Base-by-base conservation (phyloP, 1,140 invertebrate species). In the Periplaneta americana region DNA sequence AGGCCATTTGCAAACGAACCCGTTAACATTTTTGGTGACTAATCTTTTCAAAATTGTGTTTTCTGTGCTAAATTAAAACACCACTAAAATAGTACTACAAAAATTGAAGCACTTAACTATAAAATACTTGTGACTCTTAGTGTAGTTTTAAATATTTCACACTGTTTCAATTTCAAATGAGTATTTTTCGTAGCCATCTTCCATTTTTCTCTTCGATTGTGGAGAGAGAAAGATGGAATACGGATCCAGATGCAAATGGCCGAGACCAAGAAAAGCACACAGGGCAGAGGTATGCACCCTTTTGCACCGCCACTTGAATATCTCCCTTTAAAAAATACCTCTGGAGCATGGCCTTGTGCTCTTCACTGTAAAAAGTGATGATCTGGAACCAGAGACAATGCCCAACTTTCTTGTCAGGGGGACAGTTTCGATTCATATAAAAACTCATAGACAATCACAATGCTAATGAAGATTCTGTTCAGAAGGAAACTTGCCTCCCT, bases 341-440 rank as follows among this genome's bases (percentile, higher is more conserved):
- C 48, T 28, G 48, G 79, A 80, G 33, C 22, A 79, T 17, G 78
- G 13, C 78, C 78, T 82, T 66, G 76, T 79, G 81, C 78, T 79
- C 18, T 79, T 82, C 81, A 75, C 77, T 79, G 79, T 39, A 74
- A 39, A 78, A 82, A 32, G 48, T 75, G 34, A 39, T 66, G 77
- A 75, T 82, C 48, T 66, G 66, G 66, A 79, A 79, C 66, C 22
- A 75, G 66, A 74, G n/a, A 34, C 78, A 75, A 74, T 39, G n/a
- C 34, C 9, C 32, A 82, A 35, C 33, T 35, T 15, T 75, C 32
- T 74, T 37, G 34, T 17, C 28, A 81, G 34, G 32, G 32, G 34
- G n/a, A 39, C 13, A 18, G 22, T 75, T 76, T 74, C 33, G 17
- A 36, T 80, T 39, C 77, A 66, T 57, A 35, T 39, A 48, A 15